Evolutionary conservation across 2,113 vertebrate genomes (phyloP).

Genomic region (Pygoscelis adeliae): DNA sequence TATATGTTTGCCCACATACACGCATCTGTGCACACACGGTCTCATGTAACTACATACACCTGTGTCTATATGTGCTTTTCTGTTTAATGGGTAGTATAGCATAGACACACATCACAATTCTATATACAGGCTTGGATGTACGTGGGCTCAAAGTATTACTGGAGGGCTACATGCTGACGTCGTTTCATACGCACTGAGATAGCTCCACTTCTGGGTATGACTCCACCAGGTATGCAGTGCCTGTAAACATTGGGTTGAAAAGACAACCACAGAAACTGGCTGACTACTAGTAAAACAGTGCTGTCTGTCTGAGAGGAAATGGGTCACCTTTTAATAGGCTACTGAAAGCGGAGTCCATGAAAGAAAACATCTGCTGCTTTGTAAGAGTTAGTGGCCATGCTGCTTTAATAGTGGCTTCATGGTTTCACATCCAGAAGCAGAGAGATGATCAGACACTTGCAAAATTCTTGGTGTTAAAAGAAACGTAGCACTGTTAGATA

Average conservation of each 20-base stretch:
- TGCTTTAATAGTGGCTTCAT: neutral
- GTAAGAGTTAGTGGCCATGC: accelerated
- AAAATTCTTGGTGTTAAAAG: neutral
- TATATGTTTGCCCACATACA: neutral
- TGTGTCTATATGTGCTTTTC: neutral
- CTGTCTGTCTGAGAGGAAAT: neutral
- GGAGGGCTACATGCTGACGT: accelerated
- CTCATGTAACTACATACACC: accelerated
- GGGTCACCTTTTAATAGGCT: neutral
- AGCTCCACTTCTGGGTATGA: neutral
- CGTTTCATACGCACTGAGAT: accelerated
- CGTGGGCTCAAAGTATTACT: accelerated
- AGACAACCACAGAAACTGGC: neutral
- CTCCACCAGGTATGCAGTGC: neutral
- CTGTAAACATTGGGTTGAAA: neutral
- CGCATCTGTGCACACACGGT: accelerated
- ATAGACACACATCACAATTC: too few relatives aligned
- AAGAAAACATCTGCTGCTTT: neutral
- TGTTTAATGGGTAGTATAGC: too few relatives aligned
- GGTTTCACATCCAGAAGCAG: neutral
- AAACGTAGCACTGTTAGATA: neutral
- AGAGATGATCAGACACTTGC: neutral
- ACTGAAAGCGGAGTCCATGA: accelerated
- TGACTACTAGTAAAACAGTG: neutral
- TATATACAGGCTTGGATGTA: neutral